A percentile compares a stretch with the other conserved stretches of the same genome.
Conservation (phyloP, 2,888 invertebrate genomes). For the Thereva unica region DNA sequence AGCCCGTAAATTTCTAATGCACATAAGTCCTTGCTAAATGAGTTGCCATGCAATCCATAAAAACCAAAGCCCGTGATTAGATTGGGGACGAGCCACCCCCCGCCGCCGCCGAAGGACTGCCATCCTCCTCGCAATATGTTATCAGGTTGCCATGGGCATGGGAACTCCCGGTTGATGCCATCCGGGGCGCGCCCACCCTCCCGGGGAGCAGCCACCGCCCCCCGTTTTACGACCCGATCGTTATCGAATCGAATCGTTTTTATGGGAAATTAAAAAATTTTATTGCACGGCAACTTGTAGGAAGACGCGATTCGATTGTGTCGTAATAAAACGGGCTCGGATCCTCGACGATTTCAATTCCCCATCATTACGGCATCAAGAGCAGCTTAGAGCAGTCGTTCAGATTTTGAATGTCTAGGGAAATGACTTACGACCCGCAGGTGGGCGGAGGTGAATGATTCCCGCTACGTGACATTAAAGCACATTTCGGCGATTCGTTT, state of each 20-base stretch:
- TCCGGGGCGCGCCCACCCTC: conserved; percentile 6
- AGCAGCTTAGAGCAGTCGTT: conserved; percentile 16
- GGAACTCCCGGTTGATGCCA: not conserved
- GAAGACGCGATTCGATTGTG: conserved; percentile 19
- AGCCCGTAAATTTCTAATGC: conserved; percentile 20
- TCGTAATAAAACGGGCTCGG: conserved; percentile 18
- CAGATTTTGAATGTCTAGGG: conserved; percentile 11
- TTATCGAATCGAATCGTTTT: conserved; percentile 33
- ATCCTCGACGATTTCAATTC: conserved; percentile 25
- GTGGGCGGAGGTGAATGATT: not conserved
- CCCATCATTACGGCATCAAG: conserved; percentile 20
- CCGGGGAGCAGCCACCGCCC: conserved; percentile 7
- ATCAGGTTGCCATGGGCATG: no score
- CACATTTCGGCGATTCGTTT: no score
- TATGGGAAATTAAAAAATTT: conserved; percentile 35
- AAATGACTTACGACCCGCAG: conserved; percentile 26
- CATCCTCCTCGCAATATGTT: no score
- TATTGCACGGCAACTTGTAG: conserved; percentile 25
- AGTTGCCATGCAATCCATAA: conserved; percentile 33
- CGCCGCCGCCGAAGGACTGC: no score
- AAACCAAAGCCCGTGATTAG: not conserved
- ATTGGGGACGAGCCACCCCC: no score
- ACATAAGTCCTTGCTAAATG: conserved; percentile 28
- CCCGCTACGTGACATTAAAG: no score
- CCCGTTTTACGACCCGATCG: conserved; percentile 27